Conservation (phyloP, 2,797 vertebrate genomes). For the Rhabdomys pumilio region DNA sequence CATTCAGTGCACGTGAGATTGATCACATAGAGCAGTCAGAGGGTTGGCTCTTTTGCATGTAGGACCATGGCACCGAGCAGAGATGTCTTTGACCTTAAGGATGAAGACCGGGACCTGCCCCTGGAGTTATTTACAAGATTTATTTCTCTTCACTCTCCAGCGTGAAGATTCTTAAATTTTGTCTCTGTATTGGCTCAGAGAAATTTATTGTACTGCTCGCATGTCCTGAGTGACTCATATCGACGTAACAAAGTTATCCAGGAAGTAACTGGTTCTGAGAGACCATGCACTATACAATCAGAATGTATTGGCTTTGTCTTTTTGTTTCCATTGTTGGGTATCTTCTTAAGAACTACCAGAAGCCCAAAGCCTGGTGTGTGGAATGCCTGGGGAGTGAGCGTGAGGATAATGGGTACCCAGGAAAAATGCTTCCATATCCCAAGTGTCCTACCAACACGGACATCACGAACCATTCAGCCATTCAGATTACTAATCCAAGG, state of each 20-base stretch:
- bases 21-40: accelerated
- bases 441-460: neutral
- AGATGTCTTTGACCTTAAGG: neutral
- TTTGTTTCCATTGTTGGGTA: neutral
- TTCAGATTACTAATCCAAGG: neutral
- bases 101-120: neutral
- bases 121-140: neutral
- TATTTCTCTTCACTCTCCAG: neutral
- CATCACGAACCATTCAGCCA: neutral
- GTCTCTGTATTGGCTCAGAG: neutral
- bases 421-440: accelerated
- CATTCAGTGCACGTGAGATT: neutral
- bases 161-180: slow-evolving; percentile 6
- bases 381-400: accelerated
- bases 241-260: neutral
- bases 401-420: neutral
- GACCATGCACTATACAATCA: neutral
- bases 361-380: neutral
- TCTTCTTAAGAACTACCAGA: neutral
- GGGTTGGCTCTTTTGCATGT: neutral
- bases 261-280: slow-evolving; percentile 41
- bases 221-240: neutral
- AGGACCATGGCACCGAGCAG: neutral
- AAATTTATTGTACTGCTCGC: neutral
- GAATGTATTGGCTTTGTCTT: neutral